A percentile compares a stretch with the other conserved stretches of the same genome.
phyloP scores from a whole-genome alignment of 2,797 vertebrate genomes.

The Mareca penelope region DNA sequence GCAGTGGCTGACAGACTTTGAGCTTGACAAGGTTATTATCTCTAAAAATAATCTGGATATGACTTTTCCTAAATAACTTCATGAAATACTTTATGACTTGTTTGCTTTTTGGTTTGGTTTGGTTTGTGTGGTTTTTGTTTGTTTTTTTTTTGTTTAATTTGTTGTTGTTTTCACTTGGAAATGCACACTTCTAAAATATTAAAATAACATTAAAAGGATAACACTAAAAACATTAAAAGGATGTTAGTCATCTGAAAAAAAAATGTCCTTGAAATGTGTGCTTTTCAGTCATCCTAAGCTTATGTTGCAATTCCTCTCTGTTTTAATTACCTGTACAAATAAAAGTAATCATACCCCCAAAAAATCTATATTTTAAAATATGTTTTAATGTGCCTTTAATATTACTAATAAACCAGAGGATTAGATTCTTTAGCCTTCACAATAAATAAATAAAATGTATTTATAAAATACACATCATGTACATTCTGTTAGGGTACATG shows the following conservation, averaged over 20 bases:
- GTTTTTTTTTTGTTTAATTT: background rate
- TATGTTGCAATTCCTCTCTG: background rate
- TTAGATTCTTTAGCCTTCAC: background rate
- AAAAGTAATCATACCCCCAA: background rate
- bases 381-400: background rate
- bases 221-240: background rate
- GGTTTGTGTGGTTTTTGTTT: background rate
- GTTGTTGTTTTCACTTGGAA: background rate
- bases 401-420: background rate
- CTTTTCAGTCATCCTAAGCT: background rate
- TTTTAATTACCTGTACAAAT: background rate
- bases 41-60: background rate
- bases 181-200: background rate
- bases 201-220: background rate
- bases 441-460: background rate
- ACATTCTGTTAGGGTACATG: background rate
- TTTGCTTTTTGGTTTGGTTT: background rate
- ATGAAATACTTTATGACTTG: background rate
- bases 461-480: accelerated
- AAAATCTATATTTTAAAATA: background rate
- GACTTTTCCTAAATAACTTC: accelerated
- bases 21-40: background rate
- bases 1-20: background rate
- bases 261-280: background rate
- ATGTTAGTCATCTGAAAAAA: background rate